Evolutionary conservation across 2,797 vertebrate genomes (phyloP).

Genomic region (Trematomus bernacchii): DNA sequence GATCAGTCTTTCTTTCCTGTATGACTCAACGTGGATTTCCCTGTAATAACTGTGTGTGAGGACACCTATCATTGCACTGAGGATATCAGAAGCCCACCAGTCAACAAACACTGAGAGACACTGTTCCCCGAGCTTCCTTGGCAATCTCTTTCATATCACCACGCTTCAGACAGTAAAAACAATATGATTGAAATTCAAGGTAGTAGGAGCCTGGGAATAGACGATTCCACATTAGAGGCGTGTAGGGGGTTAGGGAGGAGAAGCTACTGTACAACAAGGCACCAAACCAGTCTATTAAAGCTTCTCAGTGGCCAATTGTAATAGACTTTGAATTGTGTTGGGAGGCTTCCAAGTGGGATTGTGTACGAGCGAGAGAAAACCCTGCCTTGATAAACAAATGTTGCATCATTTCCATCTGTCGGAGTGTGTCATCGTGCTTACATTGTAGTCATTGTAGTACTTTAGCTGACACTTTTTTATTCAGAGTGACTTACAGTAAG

Average conservation of each 20-base stretch:
- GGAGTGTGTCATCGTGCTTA: conserved; percentile 43
- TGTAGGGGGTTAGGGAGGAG: background rate
- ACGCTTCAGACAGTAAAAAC: conserved; percentile 6
- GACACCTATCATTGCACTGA: background rate
- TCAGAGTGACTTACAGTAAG: conserved; percentile 30
- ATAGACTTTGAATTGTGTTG: background rate
- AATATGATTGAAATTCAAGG: background rate
- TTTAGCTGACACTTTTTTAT: conserved; percentile 40
- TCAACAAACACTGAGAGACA: conserved; percentile 13
- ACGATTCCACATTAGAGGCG: background rate
- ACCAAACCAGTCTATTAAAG: background rate
- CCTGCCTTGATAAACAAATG: conserved; percentile 34
- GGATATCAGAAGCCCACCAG: background rate
- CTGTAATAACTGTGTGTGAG: conserved; percentile 24
- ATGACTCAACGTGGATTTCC: background rate
- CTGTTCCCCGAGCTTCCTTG: background rate
- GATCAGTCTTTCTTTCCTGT: background rate
- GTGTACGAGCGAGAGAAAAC: conserved; percentile 23
- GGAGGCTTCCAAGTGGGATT: conserved; percentile 21
- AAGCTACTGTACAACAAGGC: background rate
- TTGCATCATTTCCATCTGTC: conserved; percentile 48
- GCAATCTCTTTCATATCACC: background rate
- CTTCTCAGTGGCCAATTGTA: background rate
- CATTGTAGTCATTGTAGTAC: conserved; percentile 48
- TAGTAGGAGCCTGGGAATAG: background rate